Evolutionary conservation across 2,888 invertebrate species (phyloP).

Genomic region (Drosophila pullipes): DNA sequence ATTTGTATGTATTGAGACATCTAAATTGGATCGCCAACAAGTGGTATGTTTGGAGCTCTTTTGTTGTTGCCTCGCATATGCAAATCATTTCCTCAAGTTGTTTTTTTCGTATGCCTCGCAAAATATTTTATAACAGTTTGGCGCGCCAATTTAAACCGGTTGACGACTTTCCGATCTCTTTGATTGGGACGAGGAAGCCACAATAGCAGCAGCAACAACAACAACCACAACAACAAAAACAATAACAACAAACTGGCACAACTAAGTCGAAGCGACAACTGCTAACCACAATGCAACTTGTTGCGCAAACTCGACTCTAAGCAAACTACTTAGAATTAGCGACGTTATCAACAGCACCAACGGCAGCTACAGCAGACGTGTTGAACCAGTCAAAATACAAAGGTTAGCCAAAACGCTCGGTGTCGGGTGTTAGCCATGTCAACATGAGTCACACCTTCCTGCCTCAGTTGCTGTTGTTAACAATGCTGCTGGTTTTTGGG

Average conservation of each 20-base stretch:
- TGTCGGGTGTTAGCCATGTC: slow-evolving; percentile 63
- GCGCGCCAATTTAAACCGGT: slow-evolving; percentile 68
- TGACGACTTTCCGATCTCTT: slow-evolving; percentile 53
- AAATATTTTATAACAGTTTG: slow-evolving; percentile 59
- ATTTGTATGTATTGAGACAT: slow-evolving; percentile 7
- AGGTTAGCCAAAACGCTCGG: slow-evolving; percentile 62
- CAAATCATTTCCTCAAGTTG: slow-evolving; percentile 78
- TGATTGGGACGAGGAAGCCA: slow-evolving; percentile 65
- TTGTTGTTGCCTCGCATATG: slow-evolving; percentile 48
- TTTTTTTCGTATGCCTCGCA: slow-evolving; percentile 36
- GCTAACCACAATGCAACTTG: slow-evolving; percentile 64
- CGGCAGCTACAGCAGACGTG: slow-evolving; percentile 54
- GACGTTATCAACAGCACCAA: slow-evolving; percentile 54
- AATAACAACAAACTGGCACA: slow-evolving; percentile 43
- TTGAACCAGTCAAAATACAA: slow-evolving; percentile 67
- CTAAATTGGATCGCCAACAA: slow-evolving; percentile 56
- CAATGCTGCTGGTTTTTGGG: slow-evolving; percentile 18
- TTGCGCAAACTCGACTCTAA: slow-evolving; percentile 52
- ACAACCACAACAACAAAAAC: slow-evolving; percentile 18
- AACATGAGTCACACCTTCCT: slow-evolving; percentile 73
- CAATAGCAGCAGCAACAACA: slow-evolving; percentile 31
- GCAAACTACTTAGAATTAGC: slow-evolving; percentile 53
- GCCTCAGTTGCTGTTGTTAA: slow-evolving; percentile 26
- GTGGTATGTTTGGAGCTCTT: slow-evolving; percentile 9
- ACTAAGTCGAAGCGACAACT: slow-evolving; percentile 42